A percentile compares a stretch with the other conserved stretches of the same genome.
Conservation (phyloP, 2,797 vertebrate species). For the Ibycter americanus region DNA sequence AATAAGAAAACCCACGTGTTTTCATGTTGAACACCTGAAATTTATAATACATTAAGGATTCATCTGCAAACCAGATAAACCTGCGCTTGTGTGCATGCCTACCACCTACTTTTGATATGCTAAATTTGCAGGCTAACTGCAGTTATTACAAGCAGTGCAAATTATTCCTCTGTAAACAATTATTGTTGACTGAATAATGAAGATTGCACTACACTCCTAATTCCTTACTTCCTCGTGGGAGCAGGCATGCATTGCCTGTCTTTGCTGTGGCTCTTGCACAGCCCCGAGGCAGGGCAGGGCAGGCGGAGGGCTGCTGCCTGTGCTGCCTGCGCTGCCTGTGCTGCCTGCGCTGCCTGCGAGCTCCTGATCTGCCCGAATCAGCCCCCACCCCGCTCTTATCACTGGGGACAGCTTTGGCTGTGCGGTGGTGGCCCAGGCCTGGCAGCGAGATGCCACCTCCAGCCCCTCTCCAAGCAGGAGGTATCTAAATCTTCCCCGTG, state of each 20-base stretch:
- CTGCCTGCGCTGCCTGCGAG: neutral
- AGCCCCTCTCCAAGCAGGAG: neutral
- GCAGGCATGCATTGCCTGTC: neutral
- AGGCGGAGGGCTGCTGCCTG: neutral
- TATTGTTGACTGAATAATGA: neutral
- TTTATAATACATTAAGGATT: neutral
- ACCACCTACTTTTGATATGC: neutral
- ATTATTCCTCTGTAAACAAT: neutral
- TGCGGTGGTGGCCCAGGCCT: neutral
- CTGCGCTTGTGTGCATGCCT: rapidly evolving
- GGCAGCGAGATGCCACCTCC: neutral
- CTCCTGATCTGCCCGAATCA: neutral
- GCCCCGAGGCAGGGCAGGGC: neutral
- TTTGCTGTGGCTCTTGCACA: neutral
- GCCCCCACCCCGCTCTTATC: neutral
- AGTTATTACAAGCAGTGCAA: neutral
- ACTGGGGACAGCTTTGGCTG: neutral
- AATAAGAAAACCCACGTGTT: neutral
- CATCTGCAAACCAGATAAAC: neutral
- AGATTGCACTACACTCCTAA: neutral
- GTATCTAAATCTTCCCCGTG: neutral
- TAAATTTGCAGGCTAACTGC: neutral
- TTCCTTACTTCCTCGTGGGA: neutral
- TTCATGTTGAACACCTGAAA: neutral
- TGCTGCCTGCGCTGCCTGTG: neutral